Evolutionary conservation across 2,888 invertebrate species (phyloP).

Genomic region (Diaperis boleti): DNA sequence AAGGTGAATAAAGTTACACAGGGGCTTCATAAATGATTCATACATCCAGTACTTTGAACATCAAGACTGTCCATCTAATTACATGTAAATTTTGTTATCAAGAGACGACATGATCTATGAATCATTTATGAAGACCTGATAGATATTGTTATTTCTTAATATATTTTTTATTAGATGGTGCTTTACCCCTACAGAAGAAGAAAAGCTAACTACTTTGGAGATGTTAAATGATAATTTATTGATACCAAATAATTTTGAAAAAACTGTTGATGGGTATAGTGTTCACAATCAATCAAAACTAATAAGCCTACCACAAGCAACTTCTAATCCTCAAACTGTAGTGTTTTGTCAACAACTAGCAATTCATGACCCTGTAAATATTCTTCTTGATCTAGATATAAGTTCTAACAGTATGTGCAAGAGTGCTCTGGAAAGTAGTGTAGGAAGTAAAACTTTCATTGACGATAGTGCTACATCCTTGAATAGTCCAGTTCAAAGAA

Average conservation of each 20-base stretch:
- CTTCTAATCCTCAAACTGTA: conserved; percentile 78
- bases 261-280: conserved; percentile 77
- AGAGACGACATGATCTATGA: no score
- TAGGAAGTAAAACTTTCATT: conserved; percentile 9
- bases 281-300: conserved; percentile 53
- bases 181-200: conserved; percentile 81
- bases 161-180: conserved; percentile 70
- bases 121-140: no score
- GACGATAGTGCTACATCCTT: conserved; percentile 13
- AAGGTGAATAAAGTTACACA: no score
- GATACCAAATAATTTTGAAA: conserved; percentile 84
- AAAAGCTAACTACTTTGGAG: conserved; percentile 74
- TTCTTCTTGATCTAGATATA: conserved; percentile 70
- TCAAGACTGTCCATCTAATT: no score
- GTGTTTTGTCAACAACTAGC: conserved; percentile 76
- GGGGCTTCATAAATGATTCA: no score
- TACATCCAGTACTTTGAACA: no score
- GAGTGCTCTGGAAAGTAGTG: conserved; percentile 4
- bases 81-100: no score
- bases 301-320: conserved; percentile 67
- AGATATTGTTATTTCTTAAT: conserved; percentile 41
- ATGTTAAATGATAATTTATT: conserved; percentile 76
- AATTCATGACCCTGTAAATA: conserved; percentile 84
- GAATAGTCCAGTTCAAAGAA: neutral
- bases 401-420: neutral